Base-by-base conservation (phyloP, 2,113 vertebrate genomes). In the Pimephales promelas region DNA sequence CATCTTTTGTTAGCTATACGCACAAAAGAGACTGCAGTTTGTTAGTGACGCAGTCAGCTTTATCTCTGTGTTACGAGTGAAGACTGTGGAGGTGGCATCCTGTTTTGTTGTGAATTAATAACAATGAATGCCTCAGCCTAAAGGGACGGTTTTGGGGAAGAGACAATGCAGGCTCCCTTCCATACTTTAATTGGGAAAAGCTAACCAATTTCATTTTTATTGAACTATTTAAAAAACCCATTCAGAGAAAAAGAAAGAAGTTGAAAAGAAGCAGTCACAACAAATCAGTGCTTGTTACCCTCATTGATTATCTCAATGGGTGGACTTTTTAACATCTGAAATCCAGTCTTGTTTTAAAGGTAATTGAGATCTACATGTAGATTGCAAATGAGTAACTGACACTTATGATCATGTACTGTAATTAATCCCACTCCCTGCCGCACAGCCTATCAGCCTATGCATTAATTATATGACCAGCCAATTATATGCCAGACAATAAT, bases 71-170 rank as follows among this genome's bases (percentile, higher is more conserved):
- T 56, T 26, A 82, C 26, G 64, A 43, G 52, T 74, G 28, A 82
- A 79, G 34, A 80, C 81, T 74, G 79, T 34, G 34, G 49, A 87
- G 81, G 66, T 47, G 79, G 82, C 81, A 80, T 84, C 81, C 82
- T 84, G 89, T 87, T 85, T 83, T 20, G 36, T 36, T 68, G 80
- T 82, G 81, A 90, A 83, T 88, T 88, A 88, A 89, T 90, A 86
- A 84, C 77, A 86, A 85, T 62, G 73, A 88, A 87, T 85, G 87
- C 77, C 78, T 82, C 77, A 75, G 71, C 84, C 49, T 74, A 7
- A 78, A 78, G 47, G 57, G 75, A 43, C 68, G 34, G 79, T 88
- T 61, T 88, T 20, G 14, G n/a, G 57, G 85, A 81, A 18, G 18
- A 85, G 84, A 90, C 86, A 86, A 90, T 70, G 76, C 68, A 40